Percentiles rank a stretch among this genome's conserved stretches.
Conservation (phyloP, 2,888 invertebrate species). For the Sphaerophoria rueppellii region DNA sequence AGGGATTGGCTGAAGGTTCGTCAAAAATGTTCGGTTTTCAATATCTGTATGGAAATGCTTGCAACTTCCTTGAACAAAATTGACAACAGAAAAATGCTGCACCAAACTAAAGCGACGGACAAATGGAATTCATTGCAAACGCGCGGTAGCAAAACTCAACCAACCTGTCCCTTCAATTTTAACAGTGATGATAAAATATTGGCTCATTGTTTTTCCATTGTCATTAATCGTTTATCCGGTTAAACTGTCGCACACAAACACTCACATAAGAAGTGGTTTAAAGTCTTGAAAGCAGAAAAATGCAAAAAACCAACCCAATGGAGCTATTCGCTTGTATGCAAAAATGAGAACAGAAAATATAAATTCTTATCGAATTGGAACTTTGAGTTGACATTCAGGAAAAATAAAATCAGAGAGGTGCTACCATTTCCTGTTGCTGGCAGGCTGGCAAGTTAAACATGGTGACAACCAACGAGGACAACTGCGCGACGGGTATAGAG, state of each 20-base stretch:
- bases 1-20: too few relatives aligned
- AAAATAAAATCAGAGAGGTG: conserved; percentile 18
- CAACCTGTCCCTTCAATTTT: conserved; percentile 72
- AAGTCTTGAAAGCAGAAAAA: not conserved
- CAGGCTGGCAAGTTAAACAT: not conserved
- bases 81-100: too few relatives aligned
- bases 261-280: conserved; percentile 35
- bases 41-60: too few relatives aligned
- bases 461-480: too few relatives aligned
- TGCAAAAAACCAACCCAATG: conserved; percentile 8
- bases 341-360: conserved; percentile 20
- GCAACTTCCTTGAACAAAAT: too few relatives aligned
- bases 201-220: conserved; percentile 75
- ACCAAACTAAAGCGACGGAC: too few relatives aligned
- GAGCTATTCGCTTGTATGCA: conserved; percentile 2
- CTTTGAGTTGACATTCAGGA: conserved; percentile 14
- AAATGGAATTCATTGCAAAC: too few relatives aligned
- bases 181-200: conserved; percentile 76
- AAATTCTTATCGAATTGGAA: conserved; percentile 40
- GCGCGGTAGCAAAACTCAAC: too few relatives aligned
- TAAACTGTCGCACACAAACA: not conserved
- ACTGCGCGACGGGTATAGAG: too few relatives aligned
- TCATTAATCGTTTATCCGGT: conserved; percentile 43
- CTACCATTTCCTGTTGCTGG: conserved; percentile 4
- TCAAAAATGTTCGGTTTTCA: too few relatives aligned